These are phyloP conservation scores for Oncopeltus fasciatus DNA, from an alignment of 1,140 invertebrate species.

Conservation along the genomic window DNA sequence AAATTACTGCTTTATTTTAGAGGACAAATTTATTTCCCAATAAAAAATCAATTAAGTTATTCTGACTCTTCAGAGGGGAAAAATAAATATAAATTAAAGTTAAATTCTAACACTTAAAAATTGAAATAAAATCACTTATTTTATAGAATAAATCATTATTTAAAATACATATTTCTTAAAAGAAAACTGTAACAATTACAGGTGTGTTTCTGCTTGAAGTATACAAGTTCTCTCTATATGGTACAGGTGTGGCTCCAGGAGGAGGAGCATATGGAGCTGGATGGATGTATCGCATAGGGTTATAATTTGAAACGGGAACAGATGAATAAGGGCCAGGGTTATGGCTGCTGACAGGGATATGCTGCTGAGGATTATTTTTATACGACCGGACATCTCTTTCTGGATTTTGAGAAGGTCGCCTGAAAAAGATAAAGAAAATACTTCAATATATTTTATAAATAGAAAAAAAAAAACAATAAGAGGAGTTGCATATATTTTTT, in stretches of 20 bases:
- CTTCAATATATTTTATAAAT: background rate
- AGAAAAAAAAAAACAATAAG: background rate
- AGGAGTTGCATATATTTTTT: too few relatives aligned
- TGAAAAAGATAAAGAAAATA: background rate
- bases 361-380: background rate
- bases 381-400: background rate
- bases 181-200: too few relatives aligned
- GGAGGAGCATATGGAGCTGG: slow-evolving; percentile 3
- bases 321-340: slow-evolving; percentile 7
- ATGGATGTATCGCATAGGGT: slow-evolving; percentile 17
- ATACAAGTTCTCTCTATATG: slow-evolving; percentile 9
- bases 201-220: background rate
- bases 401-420: background rate
- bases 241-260: background rate
- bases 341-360: background rate
- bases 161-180: too few relatives aligned
- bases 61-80: too few relatives aligned
- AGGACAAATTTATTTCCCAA: too few relatives aligned
- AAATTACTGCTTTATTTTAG: too few relatives aligned
- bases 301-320: slow-evolving; percentile 12
- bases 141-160: too few relatives aligned
- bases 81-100: too few relatives aligned
- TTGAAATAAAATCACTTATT: too few relatives aligned
- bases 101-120: too few relatives aligned
- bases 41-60: too few relatives aligned